Evolutionary conservation across 2,888 invertebrate genomes (phyloP).

Genomic region (Venustoraphidia nigricollis): DNA sequence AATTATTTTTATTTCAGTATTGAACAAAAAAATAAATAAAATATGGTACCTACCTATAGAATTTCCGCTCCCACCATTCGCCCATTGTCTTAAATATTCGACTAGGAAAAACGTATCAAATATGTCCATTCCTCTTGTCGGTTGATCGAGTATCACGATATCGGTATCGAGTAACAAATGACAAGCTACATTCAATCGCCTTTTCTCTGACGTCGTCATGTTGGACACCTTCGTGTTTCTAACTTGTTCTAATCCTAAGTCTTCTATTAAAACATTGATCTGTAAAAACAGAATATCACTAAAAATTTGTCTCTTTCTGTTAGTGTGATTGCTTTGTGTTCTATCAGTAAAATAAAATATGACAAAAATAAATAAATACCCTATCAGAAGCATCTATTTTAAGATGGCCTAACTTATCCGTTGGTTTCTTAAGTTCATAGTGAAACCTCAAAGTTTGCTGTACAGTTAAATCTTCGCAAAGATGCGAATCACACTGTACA

Average conservation of each 20-base stretch:
- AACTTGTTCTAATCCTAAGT: constrained; percentile 79
- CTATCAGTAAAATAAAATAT: constrained; percentile 1
- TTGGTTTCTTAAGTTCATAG: constrained; percentile 53
- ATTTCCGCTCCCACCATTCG: constrained; percentile 32
- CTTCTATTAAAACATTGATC: constrained; percentile 82
- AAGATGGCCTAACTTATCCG: constrained; percentile 40
- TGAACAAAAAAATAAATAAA: not conserved
- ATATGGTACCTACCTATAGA: constrained; percentile 21
- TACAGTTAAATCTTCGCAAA: constrained; percentile 82
- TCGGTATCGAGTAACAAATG: constrained; percentile 76
- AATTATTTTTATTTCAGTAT: no score
- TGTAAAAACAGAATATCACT: constrained; percentile 23
- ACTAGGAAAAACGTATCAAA: constrained; percentile 92
- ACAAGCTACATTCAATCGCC: constrained; percentile 78
- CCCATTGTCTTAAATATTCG: constrained; percentile 88
- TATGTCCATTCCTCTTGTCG: constrained; percentile 80
- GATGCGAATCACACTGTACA: constrained; percentile 54
- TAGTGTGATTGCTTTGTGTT: not conserved
- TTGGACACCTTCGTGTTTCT: constrained; percentile 72
- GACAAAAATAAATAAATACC: constrained; percentile 28
- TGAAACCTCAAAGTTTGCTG: constrained; percentile 77
- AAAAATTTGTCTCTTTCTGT: not conserved
- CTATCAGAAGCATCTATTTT: constrained; percentile 61
- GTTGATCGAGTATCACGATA: constrained; percentile 74
- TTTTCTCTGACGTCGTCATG: constrained; percentile 75